A percentile compares a stretch with the other conserved stretches of the same genome.
Conservation (phyloP, 2,797 vertebrate genomes). For the Aldrovandia affinis region DNA sequence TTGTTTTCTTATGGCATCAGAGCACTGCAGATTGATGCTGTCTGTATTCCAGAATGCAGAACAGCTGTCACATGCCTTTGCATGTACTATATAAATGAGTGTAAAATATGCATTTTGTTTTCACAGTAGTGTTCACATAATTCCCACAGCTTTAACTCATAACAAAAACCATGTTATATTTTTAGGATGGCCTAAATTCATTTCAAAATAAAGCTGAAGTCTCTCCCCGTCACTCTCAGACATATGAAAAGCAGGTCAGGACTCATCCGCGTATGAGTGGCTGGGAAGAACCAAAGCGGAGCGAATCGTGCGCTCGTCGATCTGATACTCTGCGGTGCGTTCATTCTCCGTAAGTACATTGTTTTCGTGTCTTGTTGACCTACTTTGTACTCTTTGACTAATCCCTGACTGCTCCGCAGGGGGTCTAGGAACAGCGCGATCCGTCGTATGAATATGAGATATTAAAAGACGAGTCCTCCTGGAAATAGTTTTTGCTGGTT, state of each 20-base stretch:
- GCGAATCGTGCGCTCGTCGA: constrained; percentile 40
- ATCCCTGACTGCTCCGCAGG: constrained; percentile 50
- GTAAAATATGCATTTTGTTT: neutral
- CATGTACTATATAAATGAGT: no score
- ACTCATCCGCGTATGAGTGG: constrained; percentile 37
- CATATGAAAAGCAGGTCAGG: constrained; percentile 69
- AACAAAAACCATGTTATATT: constrained; percentile 21
- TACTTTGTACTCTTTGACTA: constrained; percentile 58
- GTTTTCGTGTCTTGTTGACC: constrained; percentile 58
- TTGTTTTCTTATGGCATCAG: no score
- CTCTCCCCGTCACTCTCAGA: constrained; percentile 69
- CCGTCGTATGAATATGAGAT: constrained; percentile 58
- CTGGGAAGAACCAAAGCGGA: constrained; percentile 36
- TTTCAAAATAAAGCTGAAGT: constrained; percentile 34
- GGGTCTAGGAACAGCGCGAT: constrained; percentile 48
- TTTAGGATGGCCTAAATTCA: constrained; percentile 46
- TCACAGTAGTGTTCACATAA: neutral
- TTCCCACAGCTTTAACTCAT: neutral
- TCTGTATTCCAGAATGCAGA: no score
- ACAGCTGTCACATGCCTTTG: no score
- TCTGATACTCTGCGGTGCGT: constrained; percentile 42
- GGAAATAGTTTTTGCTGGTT: constrained; percentile 50
- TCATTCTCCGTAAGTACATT: constrained; percentile 48
- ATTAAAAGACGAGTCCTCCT: constrained; percentile 38
- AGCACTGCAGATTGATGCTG: no score